phyloP scores from a whole-genome alignment of 1,140 invertebrate species.

The Drosophila setifemur region DNA sequence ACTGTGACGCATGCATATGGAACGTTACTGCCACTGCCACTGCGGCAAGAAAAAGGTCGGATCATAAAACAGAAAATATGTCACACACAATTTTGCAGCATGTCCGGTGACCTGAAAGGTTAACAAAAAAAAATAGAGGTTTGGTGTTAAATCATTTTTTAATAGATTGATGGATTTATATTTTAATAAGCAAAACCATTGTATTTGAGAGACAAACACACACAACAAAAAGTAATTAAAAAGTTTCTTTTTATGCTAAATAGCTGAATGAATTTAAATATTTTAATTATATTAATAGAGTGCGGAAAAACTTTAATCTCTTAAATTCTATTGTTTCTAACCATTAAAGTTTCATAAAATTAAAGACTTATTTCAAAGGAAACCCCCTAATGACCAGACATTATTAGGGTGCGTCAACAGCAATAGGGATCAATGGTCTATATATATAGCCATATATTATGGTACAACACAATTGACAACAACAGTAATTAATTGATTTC shows the following conservation, averaged over 20 bases:
- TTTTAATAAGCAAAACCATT: too few relatives aligned
- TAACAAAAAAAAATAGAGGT: background rate
- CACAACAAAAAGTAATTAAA: too few relatives aligned
- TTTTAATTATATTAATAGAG: too few relatives aligned
- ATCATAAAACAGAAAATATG: slow-evolving; percentile 1
- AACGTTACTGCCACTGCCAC: background rate
- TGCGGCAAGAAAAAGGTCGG: slow-evolving; percentile 4
- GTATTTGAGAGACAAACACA: too few relatives aligned
- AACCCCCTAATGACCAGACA: background rate
- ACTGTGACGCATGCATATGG: slow-evolving; percentile 18
- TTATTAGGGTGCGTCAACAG: slow-evolving; percentile 43
- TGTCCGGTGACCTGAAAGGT: background rate
- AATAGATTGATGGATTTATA: slow-evolving; percentile 10
- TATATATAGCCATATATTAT: slow-evolving; percentile 2
- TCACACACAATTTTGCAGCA: background rate
- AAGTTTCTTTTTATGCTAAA: too few relatives aligned
- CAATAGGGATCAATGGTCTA: slow-evolving; percentile 46
- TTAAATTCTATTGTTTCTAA: background rate
- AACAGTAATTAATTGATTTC: slow-evolving; percentile 56
- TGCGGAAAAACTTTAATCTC: too few relatives aligned
- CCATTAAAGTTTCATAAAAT: background rate
- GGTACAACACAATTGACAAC: slow-evolving; percentile 12
- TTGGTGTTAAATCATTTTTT: background rate
- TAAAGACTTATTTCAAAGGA: slow-evolving; percentile 2
- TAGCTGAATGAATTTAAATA: too few relatives aligned